These are phyloP conservation scores for Augochlorella aurata DNA, from an alignment of 2,888 invertebrate species.

Conservation along the genomic window DNA sequence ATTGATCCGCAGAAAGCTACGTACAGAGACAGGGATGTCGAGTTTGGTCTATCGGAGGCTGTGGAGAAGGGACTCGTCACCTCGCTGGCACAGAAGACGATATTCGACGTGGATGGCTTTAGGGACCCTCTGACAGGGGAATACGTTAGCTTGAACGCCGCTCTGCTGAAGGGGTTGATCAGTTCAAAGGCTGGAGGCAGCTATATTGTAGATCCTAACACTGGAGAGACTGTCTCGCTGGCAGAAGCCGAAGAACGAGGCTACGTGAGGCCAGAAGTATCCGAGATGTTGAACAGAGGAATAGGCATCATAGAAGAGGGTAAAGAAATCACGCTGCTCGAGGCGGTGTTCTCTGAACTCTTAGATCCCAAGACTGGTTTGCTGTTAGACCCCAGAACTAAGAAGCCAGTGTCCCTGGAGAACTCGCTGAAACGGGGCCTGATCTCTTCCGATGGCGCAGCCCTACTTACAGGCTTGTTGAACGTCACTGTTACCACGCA, in stretches of 20 bases:
- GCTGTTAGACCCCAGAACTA: constrained; percentile 89
- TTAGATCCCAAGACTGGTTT: constrained; percentile 95
- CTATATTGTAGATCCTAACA: constrained; percentile 88
- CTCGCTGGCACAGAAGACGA: constrained; percentile 92
- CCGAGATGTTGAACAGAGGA: constrained; percentile 91
- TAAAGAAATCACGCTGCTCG: constrained; percentile 91
- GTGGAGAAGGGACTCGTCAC: constrained; percentile 94
- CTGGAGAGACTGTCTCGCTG: constrained; percentile 89
- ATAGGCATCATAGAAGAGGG: constrained; percentile 91
- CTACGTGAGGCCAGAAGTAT: constrained; percentile 91
- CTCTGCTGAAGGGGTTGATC: constrained; percentile 89
- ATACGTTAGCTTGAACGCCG: constrained; percentile 92
- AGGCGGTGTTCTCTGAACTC: constrained; percentile 92
- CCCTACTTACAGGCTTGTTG: constrained; percentile 91
- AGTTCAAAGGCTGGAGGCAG: constrained; percentile 85
- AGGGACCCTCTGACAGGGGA: constrained; percentile 91
- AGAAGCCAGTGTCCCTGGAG: constrained; percentile 90
- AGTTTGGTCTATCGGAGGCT: constrained; percentile 91
- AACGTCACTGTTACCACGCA: constrained; percentile 94
- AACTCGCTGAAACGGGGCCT: constrained; percentile 93
- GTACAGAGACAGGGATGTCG: constrained; percentile 88
- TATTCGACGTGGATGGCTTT: constrained; percentile 96
- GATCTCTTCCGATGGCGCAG: constrained; percentile 94
- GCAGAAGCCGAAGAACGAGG: constrained; percentile 91
- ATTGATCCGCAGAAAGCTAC: constrained; percentile 87